These are phyloP conservation scores for Diglossa cyanea DNA, from an alignment of 2,797 vertebrate genomes.

Conservation along the genomic window DNA sequence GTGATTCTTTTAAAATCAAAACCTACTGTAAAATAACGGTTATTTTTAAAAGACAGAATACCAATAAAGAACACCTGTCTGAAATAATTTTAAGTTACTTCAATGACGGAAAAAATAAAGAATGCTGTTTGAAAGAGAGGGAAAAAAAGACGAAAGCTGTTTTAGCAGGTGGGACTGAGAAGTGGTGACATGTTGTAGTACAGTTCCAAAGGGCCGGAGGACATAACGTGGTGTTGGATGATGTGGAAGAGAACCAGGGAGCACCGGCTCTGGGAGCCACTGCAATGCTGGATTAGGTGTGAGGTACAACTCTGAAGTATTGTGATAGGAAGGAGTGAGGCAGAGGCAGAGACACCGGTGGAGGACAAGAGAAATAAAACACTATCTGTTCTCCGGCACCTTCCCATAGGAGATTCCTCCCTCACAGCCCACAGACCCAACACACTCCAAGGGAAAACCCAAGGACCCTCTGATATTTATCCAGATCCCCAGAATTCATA, in stretches of 20 bases:
- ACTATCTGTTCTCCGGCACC: not conserved
- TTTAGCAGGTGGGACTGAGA: slow-evolving; percentile 53
- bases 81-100: not conserved
- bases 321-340: slow-evolving; percentile 1
- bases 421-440: not conserved
- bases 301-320: not conserved
- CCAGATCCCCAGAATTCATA: not conserved
- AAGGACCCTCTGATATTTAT: not conserved
- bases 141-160: not conserved
- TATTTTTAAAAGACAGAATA: not conserved
- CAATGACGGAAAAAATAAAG: not conserved
- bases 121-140: not conserved
- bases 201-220: not conserved
- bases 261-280: not conserved
- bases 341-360: slow-evolving; percentile 23
- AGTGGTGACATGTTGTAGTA: slow-evolving; percentile 57
- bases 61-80: not conserved
- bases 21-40: not conserved
- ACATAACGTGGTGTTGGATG: slow-evolving; percentile 24
- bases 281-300: slow-evolving; percentile 34
- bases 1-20: not conserved
- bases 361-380: slow-evolving; percentile 8
- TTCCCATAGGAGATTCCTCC: not conserved
- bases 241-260: slow-evolving; percentile 9
- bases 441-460: not conserved